phyloP scores from a whole-genome alignment of 92 coral and sea anemone species.

The Anthopleura xanthogrammica region DNA sequence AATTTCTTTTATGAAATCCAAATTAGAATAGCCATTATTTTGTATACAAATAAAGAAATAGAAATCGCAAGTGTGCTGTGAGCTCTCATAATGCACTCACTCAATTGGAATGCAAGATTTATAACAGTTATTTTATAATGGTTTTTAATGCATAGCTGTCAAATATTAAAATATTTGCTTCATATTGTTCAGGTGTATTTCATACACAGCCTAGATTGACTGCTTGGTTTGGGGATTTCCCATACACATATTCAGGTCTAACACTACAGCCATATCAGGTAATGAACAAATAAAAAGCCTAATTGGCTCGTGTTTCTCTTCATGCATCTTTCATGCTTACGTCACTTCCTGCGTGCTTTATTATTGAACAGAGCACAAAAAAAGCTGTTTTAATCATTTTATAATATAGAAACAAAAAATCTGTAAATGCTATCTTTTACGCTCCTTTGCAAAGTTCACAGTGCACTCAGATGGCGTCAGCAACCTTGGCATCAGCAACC shows the following conservation, averaged over 20 bases:
- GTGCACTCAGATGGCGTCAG: no score
- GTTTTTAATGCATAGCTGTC: no score
- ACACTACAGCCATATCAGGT: conserved; percentile 73
- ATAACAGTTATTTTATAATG: no score
- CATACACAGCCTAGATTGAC: conserved; percentile 84
- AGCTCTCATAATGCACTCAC: no score
- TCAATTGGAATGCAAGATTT: no score
- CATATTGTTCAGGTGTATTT: conserved; percentile 52
- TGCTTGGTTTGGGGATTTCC: conserved; percentile 89
- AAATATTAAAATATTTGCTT: background rate
- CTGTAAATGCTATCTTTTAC: background rate
- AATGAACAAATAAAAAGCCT: background rate
- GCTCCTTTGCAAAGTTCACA: no score
- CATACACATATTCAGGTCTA: conserved; percentile 80
- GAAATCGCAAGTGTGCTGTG: no score
- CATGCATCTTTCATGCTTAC: background rate
- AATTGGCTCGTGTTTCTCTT: background rate
- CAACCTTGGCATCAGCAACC: no score
- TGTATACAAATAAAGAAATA: no score
- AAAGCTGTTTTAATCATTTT: no score
- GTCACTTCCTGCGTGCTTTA: background rate
- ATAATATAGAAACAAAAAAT: background rate
- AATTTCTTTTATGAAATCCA: no score
- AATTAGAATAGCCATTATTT: background rate
- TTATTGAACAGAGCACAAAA: no score